These are phyloP conservation scores for Lycopodina hypogea DNA, from an alignment of 37 sponge, comb jelly and placozoan genomes.

Conservation along the genomic window DNA sequence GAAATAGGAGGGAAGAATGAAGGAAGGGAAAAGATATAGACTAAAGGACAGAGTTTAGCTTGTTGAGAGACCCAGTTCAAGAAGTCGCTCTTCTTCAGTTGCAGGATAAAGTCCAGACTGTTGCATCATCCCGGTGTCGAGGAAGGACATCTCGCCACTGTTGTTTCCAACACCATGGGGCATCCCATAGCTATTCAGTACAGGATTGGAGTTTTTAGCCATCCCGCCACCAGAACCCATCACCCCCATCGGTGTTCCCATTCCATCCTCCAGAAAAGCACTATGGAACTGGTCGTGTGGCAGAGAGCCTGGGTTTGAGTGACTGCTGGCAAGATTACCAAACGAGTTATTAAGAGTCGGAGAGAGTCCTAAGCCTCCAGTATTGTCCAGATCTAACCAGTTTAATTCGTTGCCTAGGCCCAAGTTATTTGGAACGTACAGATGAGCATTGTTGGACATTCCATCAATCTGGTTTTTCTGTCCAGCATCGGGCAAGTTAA, in stretches of 20 bases:
- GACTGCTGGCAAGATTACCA: background rate
- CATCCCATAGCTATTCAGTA: slow-evolving; percentile 10
- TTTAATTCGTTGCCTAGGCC: slow-evolving; percentile 25
- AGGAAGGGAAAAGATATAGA: background rate
- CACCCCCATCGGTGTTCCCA: background rate
- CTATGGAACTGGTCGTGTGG: slow-evolving; percentile 40
- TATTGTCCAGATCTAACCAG: slow-evolving; percentile 58
- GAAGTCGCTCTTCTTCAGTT: slow-evolving; percentile 12
- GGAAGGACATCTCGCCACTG: background rate
- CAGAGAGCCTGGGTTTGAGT: slow-evolving; percentile 54
- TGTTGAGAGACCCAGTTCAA: slow-evolving; percentile 45
- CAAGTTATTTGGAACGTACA: slow-evolving; percentile 2
- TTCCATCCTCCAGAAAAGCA: slow-evolving; percentile 33
- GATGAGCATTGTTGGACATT: background rate
- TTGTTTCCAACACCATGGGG: background rate
- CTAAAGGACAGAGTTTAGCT: slow-evolving; percentile 2
- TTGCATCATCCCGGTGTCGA: background rate
- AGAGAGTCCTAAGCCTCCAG: background rate
- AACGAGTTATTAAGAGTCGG: slow-evolving; percentile 11
- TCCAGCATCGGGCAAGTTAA: slow-evolving; percentile 9
- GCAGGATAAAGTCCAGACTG: slow-evolving; percentile 4
- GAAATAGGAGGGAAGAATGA: background rate
- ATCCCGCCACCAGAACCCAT: background rate
- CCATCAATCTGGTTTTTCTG: slow-evolving; percentile 1
- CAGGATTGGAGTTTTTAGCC: slow-evolving; percentile 5